These are phyloP conservation scores for Tachystola acroxantha DNA, from an alignment of 2,888 invertebrate genomes.

Conservation along the genomic window DNA sequence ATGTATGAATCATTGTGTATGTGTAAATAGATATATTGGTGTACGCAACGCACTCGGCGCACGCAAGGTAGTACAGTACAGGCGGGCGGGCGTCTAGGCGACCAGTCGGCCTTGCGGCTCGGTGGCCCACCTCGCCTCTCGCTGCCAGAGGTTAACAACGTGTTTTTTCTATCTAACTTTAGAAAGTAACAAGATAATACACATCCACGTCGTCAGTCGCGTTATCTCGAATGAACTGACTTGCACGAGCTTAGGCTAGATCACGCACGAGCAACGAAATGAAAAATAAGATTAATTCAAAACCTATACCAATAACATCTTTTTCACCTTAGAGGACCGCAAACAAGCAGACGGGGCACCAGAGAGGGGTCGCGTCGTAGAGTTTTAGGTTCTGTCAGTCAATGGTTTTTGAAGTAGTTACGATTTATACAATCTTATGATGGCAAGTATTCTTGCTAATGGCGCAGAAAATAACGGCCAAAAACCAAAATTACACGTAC, in stretches of 20 bases:
- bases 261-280: too few relatives aligned
- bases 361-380: too few relatives aligned
- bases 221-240: conserved; percentile 37
- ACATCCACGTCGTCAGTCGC: conserved; percentile 20
- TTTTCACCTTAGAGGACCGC: too few relatives aligned
- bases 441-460: too few relatives aligned
- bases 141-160: conserved; percentile 73
- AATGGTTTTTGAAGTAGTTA: too few relatives aligned
- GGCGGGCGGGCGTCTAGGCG: conserved; percentile 25
- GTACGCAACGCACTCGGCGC: conserved; percentile 25
- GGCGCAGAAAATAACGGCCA: too few relatives aligned
- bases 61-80: conserved; percentile 20
- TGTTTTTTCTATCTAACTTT: conserved; percentile 70
- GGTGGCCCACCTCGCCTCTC: conserved; percentile 62
- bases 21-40: conserved; percentile 5
- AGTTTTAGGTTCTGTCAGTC: too few relatives aligned
- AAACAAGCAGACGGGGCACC: too few relatives aligned
- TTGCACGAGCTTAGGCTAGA: neutral
- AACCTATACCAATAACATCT: too few relatives aligned
- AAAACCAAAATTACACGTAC: too few relatives aligned
- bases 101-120: conserved; percentile 68
- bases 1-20: conserved; percentile 7
- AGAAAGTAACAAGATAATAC: conserved; percentile 69
- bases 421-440: too few relatives aligned
- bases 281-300: too few relatives aligned